phyloP scores from a whole-genome alignment of 1,140 invertebrate species.

The Drosophila ercepeae region DNA sequence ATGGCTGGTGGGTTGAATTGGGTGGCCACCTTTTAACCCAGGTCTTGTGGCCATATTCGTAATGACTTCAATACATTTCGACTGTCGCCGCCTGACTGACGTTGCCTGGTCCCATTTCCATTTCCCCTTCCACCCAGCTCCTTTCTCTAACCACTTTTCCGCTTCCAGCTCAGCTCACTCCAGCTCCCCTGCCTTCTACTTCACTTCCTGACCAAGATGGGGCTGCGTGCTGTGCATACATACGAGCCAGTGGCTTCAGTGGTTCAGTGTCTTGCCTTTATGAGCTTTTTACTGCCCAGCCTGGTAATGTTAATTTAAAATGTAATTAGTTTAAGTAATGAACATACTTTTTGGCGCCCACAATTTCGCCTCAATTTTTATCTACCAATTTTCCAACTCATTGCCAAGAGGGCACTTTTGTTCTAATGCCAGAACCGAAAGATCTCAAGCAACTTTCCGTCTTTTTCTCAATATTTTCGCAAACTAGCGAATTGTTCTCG shows the following conservation, averaged over 20 bases:
- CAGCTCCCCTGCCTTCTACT: slow-evolving; percentile 15
- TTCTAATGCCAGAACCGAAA: not conserved
- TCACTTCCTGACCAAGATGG: not conserved
- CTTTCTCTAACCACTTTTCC: slow-evolving; percentile 32
- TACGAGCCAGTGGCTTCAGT: slow-evolving; percentile 44
- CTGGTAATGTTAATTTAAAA: slow-evolving; percentile 77
- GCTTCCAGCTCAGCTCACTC: too few species aligned
- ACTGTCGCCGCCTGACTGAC: slow-evolving; percentile 71
- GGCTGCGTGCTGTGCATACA: slow-evolving; percentile 71
- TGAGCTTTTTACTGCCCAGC: slow-evolving; percentile 68
- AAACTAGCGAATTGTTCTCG: not conserved
- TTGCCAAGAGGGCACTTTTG: slow-evolving; percentile 3
- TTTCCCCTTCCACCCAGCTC: not conserved
- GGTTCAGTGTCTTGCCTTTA: slow-evolving; percentile 51
- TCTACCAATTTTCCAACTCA: slow-evolving; percentile 43
- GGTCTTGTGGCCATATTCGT: slow-evolving; percentile 74
- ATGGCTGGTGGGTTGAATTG: slow-evolving; percentile 45
- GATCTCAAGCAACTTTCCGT: not conserved
- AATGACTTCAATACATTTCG: slow-evolving; percentile 81
- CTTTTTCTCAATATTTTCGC: not conserved
- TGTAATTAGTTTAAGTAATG: slow-evolving; percentile 83
- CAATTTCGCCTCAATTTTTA: slow-evolving; percentile 39
- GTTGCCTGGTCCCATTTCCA: slow-evolving; percentile 43
- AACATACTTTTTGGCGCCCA: slow-evolving; percentile 67
- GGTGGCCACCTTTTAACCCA: slow-evolving; percentile 51